Conservation (phyloP, 2,113 vertebrate genomes). For the Rhinoderma darwinii region DNA sequence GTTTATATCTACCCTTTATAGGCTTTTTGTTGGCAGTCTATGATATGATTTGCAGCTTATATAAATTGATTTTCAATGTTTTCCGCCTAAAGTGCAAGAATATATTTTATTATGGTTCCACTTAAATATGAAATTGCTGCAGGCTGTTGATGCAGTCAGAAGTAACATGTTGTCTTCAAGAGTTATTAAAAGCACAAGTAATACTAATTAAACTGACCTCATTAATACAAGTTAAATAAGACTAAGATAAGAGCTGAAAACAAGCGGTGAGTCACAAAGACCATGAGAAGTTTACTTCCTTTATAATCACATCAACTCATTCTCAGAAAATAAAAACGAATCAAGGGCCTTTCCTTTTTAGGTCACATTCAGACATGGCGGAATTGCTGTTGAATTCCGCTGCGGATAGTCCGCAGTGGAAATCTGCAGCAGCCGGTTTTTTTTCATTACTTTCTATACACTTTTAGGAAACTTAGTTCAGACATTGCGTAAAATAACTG, state of each 20-base stretch:
- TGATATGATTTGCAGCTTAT: conserved; percentile 47
- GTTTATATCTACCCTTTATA: conserved; percentile 39
- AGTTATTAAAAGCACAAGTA: conserved; percentile 49
- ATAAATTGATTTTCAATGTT: conserved; percentile 57
- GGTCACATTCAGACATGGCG: too few species aligned
- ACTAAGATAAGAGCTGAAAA: conserved; percentile 15
- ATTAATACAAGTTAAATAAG: conserved; percentile 36
- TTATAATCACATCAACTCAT: background rate
- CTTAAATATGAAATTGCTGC: conserved; percentile 43
- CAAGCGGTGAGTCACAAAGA: conserved; percentile 33
- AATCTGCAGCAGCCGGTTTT: too few species aligned
- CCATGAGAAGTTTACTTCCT: conserved; percentile 3
- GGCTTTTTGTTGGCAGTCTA: conserved; percentile 39
- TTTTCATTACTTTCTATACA: too few species aligned
- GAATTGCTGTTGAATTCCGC: too few species aligned
- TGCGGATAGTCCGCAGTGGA: too few species aligned
- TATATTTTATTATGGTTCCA: conserved; percentile 59
- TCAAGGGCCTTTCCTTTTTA: background rate
- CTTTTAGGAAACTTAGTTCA: too few species aligned
- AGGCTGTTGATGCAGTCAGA: conserved; percentile 52
- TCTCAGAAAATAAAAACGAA: background rate
- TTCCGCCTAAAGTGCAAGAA: conserved; percentile 62
- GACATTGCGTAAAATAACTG: too few species aligned
- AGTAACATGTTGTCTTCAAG: conserved; percentile 29
- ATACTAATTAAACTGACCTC: conserved; percentile 46